phyloP scores from a whole-genome alignment of 2,797 vertebrate species.

The Myiotriccus ornatus region DNA sequence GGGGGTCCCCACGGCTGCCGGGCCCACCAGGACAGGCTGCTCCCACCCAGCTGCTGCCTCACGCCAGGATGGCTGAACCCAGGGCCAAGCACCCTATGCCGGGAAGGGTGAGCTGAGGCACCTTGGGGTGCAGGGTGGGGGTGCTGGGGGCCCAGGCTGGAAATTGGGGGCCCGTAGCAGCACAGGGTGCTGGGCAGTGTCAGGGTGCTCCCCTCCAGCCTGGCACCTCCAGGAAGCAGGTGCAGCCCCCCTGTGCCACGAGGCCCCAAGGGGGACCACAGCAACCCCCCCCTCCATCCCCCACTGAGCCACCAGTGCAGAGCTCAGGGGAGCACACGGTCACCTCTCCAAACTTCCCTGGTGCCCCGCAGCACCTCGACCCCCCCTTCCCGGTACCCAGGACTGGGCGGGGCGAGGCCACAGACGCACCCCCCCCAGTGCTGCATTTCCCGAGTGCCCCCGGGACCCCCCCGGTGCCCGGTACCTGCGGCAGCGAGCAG shows the following conservation, averaged over 20 bases:
- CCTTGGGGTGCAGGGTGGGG: neutral
- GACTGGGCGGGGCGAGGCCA: neutral
- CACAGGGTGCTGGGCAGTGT: neutral
- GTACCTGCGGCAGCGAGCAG: neutral
- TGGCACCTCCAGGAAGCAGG: accelerated
- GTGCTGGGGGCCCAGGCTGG: neutral
- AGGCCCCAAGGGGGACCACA: neutral
- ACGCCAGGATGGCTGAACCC: accelerated
- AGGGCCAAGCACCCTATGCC: accelerated
- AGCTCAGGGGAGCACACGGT: accelerated
- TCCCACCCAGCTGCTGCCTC: neutral
- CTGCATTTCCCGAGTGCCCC: neutral
- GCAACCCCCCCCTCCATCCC: neutral
- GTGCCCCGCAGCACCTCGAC: neutral
- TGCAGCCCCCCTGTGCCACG: too few relatives aligned
- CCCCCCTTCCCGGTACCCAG: too few relatives aligned
- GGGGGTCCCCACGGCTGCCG: neutral
- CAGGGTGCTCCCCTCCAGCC: neutral
- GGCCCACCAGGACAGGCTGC: accelerated
- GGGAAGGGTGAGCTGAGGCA: accelerated
- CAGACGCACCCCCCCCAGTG: neutral
- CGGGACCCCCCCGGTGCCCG: neutral
- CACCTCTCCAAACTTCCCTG: neutral
- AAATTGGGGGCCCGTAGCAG: accelerated
- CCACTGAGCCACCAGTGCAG: accelerated